Evolutionary conservation across 2,797 vertebrate species (phyloP).

Genomic region (Rhodeus uyekii): DNA sequence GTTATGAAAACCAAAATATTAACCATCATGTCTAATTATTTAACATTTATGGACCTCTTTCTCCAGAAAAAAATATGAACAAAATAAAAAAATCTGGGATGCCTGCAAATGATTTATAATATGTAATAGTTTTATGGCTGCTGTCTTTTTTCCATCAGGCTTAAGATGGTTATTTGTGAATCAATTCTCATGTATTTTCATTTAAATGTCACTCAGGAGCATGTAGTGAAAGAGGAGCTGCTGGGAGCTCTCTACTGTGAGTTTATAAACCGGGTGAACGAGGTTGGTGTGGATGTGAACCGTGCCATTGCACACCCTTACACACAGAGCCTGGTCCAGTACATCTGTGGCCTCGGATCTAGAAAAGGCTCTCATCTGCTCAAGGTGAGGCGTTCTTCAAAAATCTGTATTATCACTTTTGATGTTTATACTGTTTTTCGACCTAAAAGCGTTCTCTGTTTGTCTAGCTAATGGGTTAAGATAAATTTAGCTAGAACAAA

Average conservation of each 20-base stretch:
- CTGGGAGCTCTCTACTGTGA: conserved; percentile 92
- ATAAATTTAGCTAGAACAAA: not conserved
- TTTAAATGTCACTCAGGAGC: conserved; percentile 77
- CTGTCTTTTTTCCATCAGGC: not conserved
- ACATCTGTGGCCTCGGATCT: conserved; percentile 93
- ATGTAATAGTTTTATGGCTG: too few relatives aligned
- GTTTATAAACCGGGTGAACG: conserved; percentile 98
- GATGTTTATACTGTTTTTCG: not conserved
- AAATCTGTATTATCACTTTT: not conserved
- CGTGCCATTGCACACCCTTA: conserved; percentile 93
- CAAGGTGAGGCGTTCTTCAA: conserved; percentile 78
- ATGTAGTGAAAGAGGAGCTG: conserved; percentile 96
- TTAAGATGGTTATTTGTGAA: not conserved
- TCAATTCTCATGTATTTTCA: not conserved
- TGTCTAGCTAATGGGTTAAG: not conserved
- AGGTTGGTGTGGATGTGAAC: conserved; percentile 98
- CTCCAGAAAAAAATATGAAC: not conserved
- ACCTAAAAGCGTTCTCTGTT: not conserved
- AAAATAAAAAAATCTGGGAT: not conserved
- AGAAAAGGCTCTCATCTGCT: conserved; percentile 96
- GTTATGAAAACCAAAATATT: too few relatives aligned
- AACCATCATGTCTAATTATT: too few relatives aligned
- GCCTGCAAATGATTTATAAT: too few relatives aligned
- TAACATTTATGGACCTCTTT: not conserved
- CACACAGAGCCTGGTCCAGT: conserved; percentile 96